phyloP scores from a whole-genome alignment of 2,797 vertebrate genomes.

The Carapus acus region DNA sequence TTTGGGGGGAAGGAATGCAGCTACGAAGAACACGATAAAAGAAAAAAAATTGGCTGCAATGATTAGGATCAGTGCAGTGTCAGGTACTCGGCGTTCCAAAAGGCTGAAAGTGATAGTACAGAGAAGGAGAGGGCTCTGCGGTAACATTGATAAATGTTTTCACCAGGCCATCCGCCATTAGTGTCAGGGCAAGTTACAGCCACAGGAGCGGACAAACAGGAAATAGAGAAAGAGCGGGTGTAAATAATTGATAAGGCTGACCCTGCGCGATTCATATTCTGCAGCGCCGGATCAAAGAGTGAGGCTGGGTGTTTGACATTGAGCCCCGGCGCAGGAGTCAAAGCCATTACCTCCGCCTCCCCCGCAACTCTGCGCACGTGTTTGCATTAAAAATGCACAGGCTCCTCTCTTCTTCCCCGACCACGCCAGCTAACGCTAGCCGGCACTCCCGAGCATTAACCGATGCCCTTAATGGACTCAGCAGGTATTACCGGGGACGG shows the following conservation, averaged over 20 bases:
- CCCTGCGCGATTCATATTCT: conserved; percentile 67
- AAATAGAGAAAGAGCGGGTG: conserved; percentile 61
- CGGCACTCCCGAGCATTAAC: conserved; percentile 55
- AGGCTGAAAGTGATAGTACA: conserved; percentile 57
- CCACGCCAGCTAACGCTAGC: conserved; percentile 38
- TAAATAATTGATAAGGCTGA: conserved; percentile 75
- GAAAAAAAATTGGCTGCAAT: conserved; percentile 32
- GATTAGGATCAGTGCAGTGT: conserved; percentile 64
- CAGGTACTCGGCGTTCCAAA: conserved; percentile 50
- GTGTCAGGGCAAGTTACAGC: conserved; percentile 70
- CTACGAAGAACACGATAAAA: too few species aligned
- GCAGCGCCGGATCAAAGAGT: conserved; percentile 65
- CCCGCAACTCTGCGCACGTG: too few species aligned
- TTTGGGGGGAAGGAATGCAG: too few species aligned
- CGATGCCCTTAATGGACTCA: conserved; percentile 60
- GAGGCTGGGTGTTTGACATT: conserved; percentile 63
- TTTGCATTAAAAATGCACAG: conserved; percentile 36
- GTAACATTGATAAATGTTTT: conserved; percentile 70
- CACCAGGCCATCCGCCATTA: conserved; percentile 64
- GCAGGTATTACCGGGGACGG: conserved; percentile 44
- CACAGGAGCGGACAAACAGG: conserved; percentile 66
- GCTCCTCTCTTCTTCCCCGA: conserved; percentile 30
- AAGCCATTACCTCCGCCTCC: conserved; percentile 62
- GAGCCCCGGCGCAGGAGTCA: conserved; percentile 62
- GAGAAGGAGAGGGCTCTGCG: conserved; percentile 50